phyloP scores from a whole-genome alignment of 2,888 invertebrate genomes.

The Pelosia muscerda region DNA sequence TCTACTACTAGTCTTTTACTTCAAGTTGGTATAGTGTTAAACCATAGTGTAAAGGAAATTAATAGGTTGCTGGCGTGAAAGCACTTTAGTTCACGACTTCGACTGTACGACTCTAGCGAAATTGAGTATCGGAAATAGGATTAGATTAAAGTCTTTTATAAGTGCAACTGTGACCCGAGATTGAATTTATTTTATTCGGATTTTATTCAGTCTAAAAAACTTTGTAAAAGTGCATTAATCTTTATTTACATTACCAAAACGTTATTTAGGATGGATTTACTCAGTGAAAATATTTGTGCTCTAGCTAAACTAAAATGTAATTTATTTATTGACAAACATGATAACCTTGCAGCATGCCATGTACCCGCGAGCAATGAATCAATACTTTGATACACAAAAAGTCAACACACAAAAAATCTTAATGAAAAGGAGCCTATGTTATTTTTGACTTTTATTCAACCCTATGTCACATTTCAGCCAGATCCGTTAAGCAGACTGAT shows the following conservation, averaged over 20 bases:
- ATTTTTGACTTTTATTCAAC: no score
- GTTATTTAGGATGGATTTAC: neutral
- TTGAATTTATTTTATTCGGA: conserved; percentile 43
- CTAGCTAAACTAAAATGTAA: neutral
- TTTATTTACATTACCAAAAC: neutral
- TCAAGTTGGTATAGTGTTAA: neutral
- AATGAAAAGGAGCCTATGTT: no score
- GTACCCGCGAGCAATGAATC: no score
- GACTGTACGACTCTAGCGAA: conserved; percentile 51
- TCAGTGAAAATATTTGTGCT: neutral
- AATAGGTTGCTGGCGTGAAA: conserved; percentile 56
- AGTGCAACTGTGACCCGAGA: conserved; percentile 52
- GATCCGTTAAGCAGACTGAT: no score
- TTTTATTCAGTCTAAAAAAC: conserved; percentile 43
- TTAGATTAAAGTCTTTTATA: conserved; percentile 60
- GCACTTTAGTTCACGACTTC: conserved; percentile 47
- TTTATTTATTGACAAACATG: neutral
- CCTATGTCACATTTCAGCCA: no score
- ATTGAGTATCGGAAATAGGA: conserved; percentile 61
- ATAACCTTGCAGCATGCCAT: no score
- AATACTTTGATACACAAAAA: no score
- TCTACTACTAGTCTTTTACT: neutral
- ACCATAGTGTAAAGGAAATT: conserved; percentile 47
- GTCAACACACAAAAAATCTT: no score
- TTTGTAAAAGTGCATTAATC: neutral